Conservation (phyloP, 2,113 vertebrate species). For the Prochilodus magdalenae region DNA sequence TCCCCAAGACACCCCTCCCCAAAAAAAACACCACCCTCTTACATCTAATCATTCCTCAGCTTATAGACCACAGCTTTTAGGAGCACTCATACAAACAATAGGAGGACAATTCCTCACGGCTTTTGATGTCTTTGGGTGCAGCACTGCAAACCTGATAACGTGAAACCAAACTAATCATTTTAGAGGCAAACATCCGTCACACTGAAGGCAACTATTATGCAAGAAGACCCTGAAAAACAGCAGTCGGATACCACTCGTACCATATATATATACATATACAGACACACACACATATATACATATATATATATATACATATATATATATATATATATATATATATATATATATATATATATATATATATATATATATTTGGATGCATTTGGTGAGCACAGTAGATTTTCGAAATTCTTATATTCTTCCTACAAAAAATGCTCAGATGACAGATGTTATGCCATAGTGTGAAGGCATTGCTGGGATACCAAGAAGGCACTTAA, state of each 20-base stretch:
- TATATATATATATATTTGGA: too few relatives aligned
- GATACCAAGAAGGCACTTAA: too few relatives aligned
- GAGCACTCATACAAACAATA: not conserved
- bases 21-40: not conserved
- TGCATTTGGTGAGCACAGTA: too few relatives aligned
- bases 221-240: not conserved
- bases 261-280: too few relatives aligned
- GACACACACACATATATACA: too few relatives aligned
- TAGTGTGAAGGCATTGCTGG: too few relatives aligned
- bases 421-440: constrained; percentile 21
- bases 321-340: too few relatives aligned
- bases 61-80: not conserved
- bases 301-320: too few relatives aligned
- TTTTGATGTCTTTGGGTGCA: not conserved
- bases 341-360: too few relatives aligned
- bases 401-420: not conserved
- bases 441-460: constrained; percentile 27
- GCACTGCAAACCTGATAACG: not conserved
- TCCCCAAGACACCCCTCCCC: constrained; percentile 40
- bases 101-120: not conserved
- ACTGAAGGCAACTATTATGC: not conserved
- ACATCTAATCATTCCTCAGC: constrained; percentile 10
- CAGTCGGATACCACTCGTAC: too few relatives aligned
- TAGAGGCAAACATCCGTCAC: not conserved
- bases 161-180: not conserved